phyloP scores from a whole-genome alignment of 2,888 invertebrate genomes.

The Copidosoma aretas region DNA sequence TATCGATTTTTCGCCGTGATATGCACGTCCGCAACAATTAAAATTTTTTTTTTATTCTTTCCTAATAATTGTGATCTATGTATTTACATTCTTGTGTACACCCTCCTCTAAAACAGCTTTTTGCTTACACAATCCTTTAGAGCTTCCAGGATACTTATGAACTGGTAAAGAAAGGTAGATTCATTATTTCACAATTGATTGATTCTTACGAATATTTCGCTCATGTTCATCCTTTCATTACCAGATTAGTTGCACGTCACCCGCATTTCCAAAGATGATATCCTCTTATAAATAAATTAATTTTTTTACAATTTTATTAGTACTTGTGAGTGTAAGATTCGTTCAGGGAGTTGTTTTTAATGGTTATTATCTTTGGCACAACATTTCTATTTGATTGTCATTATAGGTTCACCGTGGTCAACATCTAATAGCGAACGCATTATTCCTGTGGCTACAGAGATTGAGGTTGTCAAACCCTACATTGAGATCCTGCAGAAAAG shows the following conservation, averaged over 20 bases:
- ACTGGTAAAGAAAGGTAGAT: constrained; percentile 35
- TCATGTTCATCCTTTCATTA: constrained; percentile 35
- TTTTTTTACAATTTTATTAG: not conserved
- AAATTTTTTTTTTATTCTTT: constrained; percentile 14
- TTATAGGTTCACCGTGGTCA: constrained; percentile 60
- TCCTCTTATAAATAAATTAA: constrained; percentile 5
- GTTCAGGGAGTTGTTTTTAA: not conserved
- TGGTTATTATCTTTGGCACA: not conserved
- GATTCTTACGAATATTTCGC: not conserved
- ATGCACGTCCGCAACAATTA: constrained; percentile 10
- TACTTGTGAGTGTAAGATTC: not conserved
- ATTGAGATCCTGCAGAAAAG: constrained; percentile 65
- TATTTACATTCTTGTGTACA: too few species aligned
- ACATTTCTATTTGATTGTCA: not conserved
- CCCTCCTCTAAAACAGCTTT: constrained; percentile 5
- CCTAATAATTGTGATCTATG: not conserved
- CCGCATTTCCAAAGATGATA: constrained; percentile 28
- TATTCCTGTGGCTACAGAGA: constrained; percentile 44
- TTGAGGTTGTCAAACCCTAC: constrained; percentile 59
- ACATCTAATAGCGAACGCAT: constrained; percentile 51
- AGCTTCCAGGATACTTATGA: not conserved
- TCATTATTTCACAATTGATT: constrained; percentile 1
- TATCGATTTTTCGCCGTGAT: constrained; percentile 7
- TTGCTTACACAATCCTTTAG: constrained; percentile 4
- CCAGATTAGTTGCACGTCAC: constrained; percentile 26